phyloP scores from a whole-genome alignment of 2,888 invertebrate species.

The Habrosyne pyritoides region DNA sequence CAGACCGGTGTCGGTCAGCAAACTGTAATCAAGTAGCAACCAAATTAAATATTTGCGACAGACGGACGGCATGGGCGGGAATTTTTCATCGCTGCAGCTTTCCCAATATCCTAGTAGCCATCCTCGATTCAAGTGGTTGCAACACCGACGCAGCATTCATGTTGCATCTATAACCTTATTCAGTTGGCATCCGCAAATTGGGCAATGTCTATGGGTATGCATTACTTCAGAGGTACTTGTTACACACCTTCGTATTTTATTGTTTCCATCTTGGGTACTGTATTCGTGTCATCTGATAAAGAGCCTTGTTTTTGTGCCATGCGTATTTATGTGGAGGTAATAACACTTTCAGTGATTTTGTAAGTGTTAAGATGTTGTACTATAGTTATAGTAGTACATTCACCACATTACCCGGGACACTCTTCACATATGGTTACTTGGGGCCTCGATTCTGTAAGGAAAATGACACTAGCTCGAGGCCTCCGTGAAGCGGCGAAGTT shows the following conservation, averaged over 20 bases:
- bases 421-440: no score
- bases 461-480: no score
- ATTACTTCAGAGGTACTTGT: not conserved
- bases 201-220: slow-evolving; percentile 26
- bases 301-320: not conserved
- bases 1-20: not conserved
- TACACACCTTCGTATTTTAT: slow-evolving; percentile 3
- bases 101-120: slow-evolving; percentile 51
- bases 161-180: slow-evolving; percentile 35
- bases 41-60: slow-evolving; percentile 18
- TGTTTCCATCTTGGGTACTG: slow-evolving; percentile 4
- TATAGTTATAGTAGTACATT: no score
- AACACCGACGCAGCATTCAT: slow-evolving; percentile 29
- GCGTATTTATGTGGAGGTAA: not conserved
- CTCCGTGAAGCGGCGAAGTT: no score
- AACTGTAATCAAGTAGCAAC: not conserved
- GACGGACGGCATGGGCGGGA: slow-evolving; percentile 24
- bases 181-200: slow-evolving; percentile 41
- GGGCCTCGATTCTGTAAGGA: no score
- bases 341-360: not conserved
- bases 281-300: slow-evolving; percentile 7
- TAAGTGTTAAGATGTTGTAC: not conserved
- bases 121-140: slow-evolving; percentile 37
- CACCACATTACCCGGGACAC: no score
- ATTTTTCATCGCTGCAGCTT: slow-evolving; percentile 26